phyloP scores from a whole-genome alignment of 2,113 vertebrate genomes.

The Platysteira castanea region DNA sequence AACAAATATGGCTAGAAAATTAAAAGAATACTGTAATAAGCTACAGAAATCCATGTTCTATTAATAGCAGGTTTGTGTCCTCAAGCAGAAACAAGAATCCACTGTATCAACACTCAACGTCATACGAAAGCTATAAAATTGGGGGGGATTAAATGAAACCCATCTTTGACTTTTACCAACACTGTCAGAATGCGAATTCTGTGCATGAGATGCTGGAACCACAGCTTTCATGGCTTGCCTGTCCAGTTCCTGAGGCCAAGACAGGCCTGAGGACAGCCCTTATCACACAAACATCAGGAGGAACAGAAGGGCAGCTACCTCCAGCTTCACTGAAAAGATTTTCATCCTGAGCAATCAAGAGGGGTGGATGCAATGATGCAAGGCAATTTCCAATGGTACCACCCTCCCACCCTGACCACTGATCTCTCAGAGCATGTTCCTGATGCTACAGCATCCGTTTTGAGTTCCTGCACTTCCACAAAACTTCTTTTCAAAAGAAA shows the following conservation, averaged over 20 bases:
- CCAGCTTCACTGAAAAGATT: neutral
- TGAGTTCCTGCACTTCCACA: neutral
- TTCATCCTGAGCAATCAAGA: neutral
- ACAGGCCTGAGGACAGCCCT: neutral
- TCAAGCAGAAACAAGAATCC: neutral
- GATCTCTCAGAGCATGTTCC: neutral
- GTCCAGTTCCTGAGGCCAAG: neutral
- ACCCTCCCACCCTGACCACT: neutral
- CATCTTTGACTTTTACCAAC: neutral
- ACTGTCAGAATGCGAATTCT: neutral
- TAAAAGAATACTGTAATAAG: neutral
- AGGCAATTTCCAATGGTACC: neutral
- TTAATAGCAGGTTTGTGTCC: neutral
- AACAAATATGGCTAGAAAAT: neutral
- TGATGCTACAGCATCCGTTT: neutral
- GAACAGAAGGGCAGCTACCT: neutral
- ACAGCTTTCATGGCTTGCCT: neutral
- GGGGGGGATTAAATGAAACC: neutral
- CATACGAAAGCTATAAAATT: neutral
- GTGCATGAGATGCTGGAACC: neutral
- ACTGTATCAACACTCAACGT: neutral
- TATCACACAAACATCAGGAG: neutral
- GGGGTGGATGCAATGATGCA: neutral
- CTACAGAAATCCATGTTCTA: neutral
- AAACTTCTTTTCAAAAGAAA: neutral